Percentiles rank a stretch among this genome's conserved stretches.
Evolutionary conservation across 2,113 vertebrate species (phyloP).

Genomic region (Ivindomyrus marchei): DNA sequence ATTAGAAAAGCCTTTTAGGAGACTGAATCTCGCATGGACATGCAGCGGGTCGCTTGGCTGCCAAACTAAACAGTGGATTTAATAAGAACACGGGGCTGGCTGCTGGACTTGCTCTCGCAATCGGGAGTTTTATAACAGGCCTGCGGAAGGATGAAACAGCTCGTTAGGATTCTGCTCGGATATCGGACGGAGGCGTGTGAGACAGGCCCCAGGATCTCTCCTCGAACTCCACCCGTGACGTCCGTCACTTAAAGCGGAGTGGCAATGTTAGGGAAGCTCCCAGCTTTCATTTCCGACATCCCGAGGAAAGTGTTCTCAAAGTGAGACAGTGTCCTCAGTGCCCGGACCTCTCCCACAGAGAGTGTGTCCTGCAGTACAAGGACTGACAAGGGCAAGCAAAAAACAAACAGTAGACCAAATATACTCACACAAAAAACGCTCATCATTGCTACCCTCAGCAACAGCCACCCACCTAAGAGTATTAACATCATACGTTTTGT

Average conservation of each 20-base stretch:
- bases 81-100: constrained; percentile 39
- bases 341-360: not conserved
- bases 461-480: not conserved
- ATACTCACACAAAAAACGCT: not conserved
- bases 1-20: constrained; percentile 25
- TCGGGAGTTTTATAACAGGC: constrained; percentile 48
- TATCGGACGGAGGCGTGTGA: constrained; percentile 52
- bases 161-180: constrained; percentile 48
- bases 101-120: constrained; percentile 41
- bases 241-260: not conserved
- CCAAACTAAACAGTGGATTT: constrained; percentile 37
- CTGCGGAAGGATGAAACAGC: constrained; percentile 45
- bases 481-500: not conserved
- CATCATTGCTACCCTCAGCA: not conserved
- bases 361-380: not conserved
- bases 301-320: not conserved
- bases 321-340: not conserved
- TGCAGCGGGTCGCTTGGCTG: constrained; percentile 29
- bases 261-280: no score
- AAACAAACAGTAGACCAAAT: not conserved
- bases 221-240: constrained; percentile 50
- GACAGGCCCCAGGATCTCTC: constrained; percentile 52
- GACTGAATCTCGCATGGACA: constrained; percentile 26
- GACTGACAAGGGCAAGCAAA: not conserved
- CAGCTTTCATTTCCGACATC: not conserved